phyloP scores from a whole-genome alignment of 37 sponge, comb jelly and placozoan species.

The Amphimedon queenslandica region DNA sequence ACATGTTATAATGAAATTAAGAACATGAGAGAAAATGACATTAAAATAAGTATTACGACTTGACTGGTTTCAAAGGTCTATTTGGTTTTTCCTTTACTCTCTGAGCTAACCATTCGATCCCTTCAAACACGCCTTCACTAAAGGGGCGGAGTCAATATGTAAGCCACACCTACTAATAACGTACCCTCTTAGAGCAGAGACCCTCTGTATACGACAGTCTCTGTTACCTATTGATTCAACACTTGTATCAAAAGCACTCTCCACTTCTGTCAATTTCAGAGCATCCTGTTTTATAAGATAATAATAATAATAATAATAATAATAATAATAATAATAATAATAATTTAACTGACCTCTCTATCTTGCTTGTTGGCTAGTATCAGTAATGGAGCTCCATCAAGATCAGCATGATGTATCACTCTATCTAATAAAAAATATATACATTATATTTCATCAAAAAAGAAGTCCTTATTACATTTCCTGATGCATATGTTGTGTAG shows the following conservation, averaged over 20 bases:
- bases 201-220: slow-evolving; percentile 71
- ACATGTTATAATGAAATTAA: no score
- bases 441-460: no score
- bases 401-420: slow-evolving; percentile 46
- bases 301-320: no score
- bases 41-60: no score
- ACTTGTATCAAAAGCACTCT: slow-evolving; percentile 62
- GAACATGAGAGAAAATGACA: no score
- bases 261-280: slow-evolving; percentile 65
- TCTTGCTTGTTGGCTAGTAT: slow-evolving; percentile 94
- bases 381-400: slow-evolving; percentile 63
- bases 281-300: slow-evolving; percentile 72
- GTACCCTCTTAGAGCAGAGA: slow-evolving; percentile 82
- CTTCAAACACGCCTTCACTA: slow-evolving; percentile 59
- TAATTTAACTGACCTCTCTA: slow-evolving; percentile 44
- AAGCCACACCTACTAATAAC: not conserved
- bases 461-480: no score
- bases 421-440: slow-evolving; percentile 35
- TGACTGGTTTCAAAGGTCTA: slow-evolving; percentile 23
- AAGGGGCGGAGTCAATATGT: not conserved
- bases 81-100: slow-evolving; percentile 17
- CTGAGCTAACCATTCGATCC: slow-evolving; percentile 54
- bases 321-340: no score
- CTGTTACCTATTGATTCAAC: slow-evolving; percentile 61
- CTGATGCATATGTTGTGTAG: no score